Base-by-base conservation (phyloP, 2,797 vertebrate genomes). In the Melanotaenia boesemani region DNA sequence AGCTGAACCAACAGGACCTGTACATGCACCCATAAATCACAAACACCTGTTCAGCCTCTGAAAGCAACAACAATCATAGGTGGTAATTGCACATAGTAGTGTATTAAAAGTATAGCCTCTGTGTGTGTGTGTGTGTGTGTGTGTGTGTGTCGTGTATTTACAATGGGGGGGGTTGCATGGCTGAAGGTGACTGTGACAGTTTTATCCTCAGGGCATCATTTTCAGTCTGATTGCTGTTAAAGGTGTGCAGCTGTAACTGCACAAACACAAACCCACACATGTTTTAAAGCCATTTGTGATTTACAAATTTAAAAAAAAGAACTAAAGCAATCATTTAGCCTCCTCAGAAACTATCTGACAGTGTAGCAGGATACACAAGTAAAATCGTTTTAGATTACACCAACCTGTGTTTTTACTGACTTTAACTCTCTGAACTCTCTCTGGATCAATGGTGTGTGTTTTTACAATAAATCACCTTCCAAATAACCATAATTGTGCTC, bases 131-230 rank as follows among this genome's bases (percentile, higher is more conserved):
- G 26, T 77, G 50, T 70, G 36, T 68, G 60, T 72, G 58, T 58
- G 46, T 73, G 44, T 62, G 26, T 77, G 50, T 70, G 36, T 68
- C n/a, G 60, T 72, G 30, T 58, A 6, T 6, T 59, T 41, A 65
- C 20, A 66, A 54, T 63, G 8, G 52, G 41, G 57, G 20, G 70
- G 85, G 85, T 76, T 87, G 87, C 84, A 86, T 80, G 74, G 77
- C 74, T 91, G 86, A 90, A 88, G 88, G 86, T 87, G 88, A 87
- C 86, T 86, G 63, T 88, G 90, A 82, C 85, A 74, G 70, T 80
- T 86, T 81, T 72, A 73, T 82, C 90, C 73, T 60, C 28, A 3
- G 82, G 90, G 77, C 84, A 52, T 89, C 39, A 77, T 84, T 87
- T 88, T 82, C 67, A 85, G 79, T 84, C 72, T 80, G 74, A 67